Conservation (phyloP, 2,113 vertebrate species). For the Nannobrachium achirus region DNA sequence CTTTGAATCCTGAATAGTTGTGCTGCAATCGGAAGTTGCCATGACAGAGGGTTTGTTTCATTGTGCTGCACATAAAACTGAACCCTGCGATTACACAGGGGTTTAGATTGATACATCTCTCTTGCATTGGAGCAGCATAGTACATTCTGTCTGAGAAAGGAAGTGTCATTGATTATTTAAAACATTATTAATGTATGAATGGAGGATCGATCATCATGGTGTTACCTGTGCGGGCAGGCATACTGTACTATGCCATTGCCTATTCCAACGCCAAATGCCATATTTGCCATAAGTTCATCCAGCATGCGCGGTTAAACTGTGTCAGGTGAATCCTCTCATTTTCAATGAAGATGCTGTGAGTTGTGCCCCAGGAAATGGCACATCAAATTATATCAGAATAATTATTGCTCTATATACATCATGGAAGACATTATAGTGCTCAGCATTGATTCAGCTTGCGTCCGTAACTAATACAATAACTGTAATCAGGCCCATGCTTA, state of each 20-base stretch:
- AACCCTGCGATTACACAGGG: not conserved
- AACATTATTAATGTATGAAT: conserved; percentile 9
- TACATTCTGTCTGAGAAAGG: not conserved
- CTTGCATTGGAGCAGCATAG: not conserved
- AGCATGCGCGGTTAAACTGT: not conserved
- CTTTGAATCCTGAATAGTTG: conserved; percentile 74
- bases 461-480: conserved; percentile 57
- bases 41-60: conserved; percentile 39
- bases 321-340: conserved; percentile 48
- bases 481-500: conserved; percentile 31
- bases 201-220: conserved; percentile 1
- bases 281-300: no score
- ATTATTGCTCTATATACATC: conserved; percentile 41
- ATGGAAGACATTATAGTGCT: conserved; percentile 43
- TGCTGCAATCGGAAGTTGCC: conserved; percentile 70
- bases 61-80: conserved; percentile 18
- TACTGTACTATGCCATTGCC: not conserved
- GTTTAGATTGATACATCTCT: not conserved
- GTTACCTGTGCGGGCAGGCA: conserved; percentile 27
- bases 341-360: conserved; percentile 49
- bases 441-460: conserved; percentile 47
- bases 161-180: conserved; percentile 46
- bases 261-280: no score
- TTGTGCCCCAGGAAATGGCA: conserved; percentile 63
- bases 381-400: conserved; percentile 57